Evolutionary conservation across 1,140 invertebrate species (phyloP), one percentile per base, ranked within the genome.

Genomic region (Heterodera schachtii): DNA sequence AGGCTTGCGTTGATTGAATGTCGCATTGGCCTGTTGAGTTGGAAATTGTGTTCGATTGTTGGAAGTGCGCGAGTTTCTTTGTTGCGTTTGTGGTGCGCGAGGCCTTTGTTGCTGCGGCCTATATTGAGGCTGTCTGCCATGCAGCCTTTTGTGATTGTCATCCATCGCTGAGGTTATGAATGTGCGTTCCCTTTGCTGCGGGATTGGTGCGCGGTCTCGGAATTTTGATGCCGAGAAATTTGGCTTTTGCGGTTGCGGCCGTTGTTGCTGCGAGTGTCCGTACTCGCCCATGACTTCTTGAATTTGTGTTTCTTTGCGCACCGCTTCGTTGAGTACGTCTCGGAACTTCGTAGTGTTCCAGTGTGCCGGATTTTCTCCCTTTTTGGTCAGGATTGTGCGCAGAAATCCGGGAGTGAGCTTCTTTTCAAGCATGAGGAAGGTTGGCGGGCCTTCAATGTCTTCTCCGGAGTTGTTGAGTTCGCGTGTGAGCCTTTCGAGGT

Each of bases 271-370:
- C n/a, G 43, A 8, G 57, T 74, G 73, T 43, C 57, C 73, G 46
- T 74, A 74, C 44, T 74, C 73, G 7, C 47, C 41, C 41, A 74
- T 74, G 31, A 74, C 41, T 74, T 74, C 73, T 41, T 74, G 73
- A 7, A 74, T 74, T 74, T 31, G 47, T 2, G 73, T 7, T 44
- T 74, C 73, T 31, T 44, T 74, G 9, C 57, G 21, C 7, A 74
- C n/a, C 8, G 73, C 73, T 41, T 74, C 73, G 21, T n/a, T 21
- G 6, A 74, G 41, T 9, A 57, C 57, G 7, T 47, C 9, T 19
- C 73, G 21, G 57, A 74, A 44, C 21, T 41, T 47, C 8, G n/a
- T 74, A 7, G 73, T 74, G 21, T 19, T 41, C 73, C 73, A 74
- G n/a, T 31, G n/a, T 19, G 73, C 9, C 44, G 73, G 73, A 11